These are phyloP conservation scores for Ditylenchus weischeri DNA, from an alignment of 2,888 invertebrate species.

Conservation along the genomic window DNA sequence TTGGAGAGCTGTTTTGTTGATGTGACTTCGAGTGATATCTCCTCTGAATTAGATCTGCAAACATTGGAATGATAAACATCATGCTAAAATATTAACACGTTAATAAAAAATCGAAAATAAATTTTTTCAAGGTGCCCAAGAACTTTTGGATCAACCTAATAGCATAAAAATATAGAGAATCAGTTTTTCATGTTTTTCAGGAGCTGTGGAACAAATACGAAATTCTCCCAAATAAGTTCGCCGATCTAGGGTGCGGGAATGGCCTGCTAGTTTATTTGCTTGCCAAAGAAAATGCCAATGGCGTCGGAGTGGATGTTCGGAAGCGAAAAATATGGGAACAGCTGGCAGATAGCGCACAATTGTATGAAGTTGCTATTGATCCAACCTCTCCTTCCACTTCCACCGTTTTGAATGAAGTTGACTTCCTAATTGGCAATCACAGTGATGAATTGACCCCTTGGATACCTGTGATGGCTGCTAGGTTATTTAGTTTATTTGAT, in stretches of 20 bases:
- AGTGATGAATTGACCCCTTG: conserved; percentile 98
- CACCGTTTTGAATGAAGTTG: conserved; percentile 34
- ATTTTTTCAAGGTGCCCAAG: too few species aligned
- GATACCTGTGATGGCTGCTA: conserved; percentile 87
- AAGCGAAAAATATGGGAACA: conserved; percentile 81
- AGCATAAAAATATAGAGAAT: too few species aligned
- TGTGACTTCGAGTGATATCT: too few species aligned
- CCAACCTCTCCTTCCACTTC: conserved; percentile 27
- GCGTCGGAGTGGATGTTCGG: conserved; percentile 77
- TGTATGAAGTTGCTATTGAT: conserved; percentile 38
- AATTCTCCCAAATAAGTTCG: conserved; percentile 66
- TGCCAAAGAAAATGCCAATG: conserved; percentile 37
- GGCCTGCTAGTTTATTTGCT: conserved; percentile 64
- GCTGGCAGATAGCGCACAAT: conserved; percentile 36
- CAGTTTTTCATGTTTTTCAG: background rate
- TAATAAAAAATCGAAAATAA: too few species aligned
- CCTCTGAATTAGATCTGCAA: too few species aligned
- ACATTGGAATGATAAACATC: too few species aligned
- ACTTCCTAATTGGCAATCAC: conserved; percentile 85
- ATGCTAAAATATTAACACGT: too few species aligned
- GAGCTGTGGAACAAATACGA: conserved; percentile 28
- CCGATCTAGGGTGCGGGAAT: conserved; percentile 96
- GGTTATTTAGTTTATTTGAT: conserved; percentile 61
- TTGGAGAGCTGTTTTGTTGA: too few species aligned
- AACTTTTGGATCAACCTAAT: too few species aligned